Conservation (phyloP, 2,113 vertebrate genomes). For the Thryonomys swinderianus region DNA sequence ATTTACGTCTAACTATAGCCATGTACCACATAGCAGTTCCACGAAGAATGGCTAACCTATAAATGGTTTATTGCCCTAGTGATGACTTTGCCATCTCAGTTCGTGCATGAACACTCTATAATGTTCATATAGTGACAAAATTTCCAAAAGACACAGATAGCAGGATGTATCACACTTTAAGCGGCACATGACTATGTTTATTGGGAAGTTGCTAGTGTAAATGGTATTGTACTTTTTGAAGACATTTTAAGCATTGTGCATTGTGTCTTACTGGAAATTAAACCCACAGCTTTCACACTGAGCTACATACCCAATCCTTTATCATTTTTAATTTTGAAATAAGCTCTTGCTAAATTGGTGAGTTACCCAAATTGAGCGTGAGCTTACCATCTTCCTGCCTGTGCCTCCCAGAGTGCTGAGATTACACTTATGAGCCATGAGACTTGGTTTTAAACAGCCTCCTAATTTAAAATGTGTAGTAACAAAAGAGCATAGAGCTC, state of each 20-base stretch:
- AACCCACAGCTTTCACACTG: background rate
- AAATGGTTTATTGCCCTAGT: background rate
- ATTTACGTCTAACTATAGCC: background rate
- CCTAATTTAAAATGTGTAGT: background rate
- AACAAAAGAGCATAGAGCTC: background rate
- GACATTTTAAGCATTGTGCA: background rate
- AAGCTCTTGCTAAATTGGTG: background rate
- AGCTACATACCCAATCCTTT: background rate
- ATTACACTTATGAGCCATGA: background rate
- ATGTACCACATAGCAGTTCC: background rate
- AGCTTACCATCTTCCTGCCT: background rate
- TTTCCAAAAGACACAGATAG: background rate
- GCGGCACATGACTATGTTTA: background rate
- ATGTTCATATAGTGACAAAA: background rate
- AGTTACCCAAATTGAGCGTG: background rate
- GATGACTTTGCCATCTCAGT: background rate
- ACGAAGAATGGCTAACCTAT: background rate
- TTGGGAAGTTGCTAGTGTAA: background rate
- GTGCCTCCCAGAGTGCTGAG: background rate
- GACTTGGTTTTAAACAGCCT: background rate
- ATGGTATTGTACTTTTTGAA: background rate
- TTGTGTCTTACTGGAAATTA: background rate
- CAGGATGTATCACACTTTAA: background rate
- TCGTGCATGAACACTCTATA: background rate
- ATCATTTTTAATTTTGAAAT: background rate